phyloP scores from a whole-genome alignment of 2,888 invertebrate genomes.

The Beris chalybata region DNA sequence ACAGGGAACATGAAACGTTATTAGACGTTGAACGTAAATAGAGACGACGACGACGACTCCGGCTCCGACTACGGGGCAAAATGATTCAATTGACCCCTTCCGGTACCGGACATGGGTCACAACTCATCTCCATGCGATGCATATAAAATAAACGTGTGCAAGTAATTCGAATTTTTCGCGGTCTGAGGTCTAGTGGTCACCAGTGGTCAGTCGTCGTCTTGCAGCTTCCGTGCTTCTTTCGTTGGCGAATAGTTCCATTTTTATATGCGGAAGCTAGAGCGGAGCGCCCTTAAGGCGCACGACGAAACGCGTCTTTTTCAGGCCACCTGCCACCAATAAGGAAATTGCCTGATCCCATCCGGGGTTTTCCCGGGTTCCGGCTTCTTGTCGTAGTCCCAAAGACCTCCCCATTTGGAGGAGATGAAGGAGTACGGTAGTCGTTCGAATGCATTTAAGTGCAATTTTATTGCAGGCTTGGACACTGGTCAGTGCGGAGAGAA shows the following conservation, averaged over 20 bases:
- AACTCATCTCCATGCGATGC: conserved; percentile 17
- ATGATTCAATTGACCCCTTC: conserved; percentile 44
- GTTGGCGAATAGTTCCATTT: not conserved
- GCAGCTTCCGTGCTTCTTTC: not conserved
- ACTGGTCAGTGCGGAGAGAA: not conserved
- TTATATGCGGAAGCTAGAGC: not conserved
- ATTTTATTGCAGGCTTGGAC: not conserved
- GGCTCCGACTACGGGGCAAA: conserved; percentile 22
- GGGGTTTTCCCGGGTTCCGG: not conserved
- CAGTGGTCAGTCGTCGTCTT: not conserved
- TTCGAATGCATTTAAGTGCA: not conserved
- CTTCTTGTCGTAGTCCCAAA: not conserved
- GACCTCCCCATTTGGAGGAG: not conserved
- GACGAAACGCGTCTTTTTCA: not conserved
- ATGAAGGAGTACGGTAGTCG: not conserved
- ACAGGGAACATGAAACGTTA: conserved; percentile 6
- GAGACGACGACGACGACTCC: conserved; percentile 14
- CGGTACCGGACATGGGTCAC: conserved; percentile 45
- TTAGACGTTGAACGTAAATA: conserved; percentile 28
- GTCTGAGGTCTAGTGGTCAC: not conserved
- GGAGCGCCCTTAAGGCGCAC: not conserved
- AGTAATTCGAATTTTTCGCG: conserved; percentile 20
- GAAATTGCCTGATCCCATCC: conserved; percentile 1
- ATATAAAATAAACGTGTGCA: conserved; percentile 28
- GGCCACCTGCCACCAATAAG: not conserved